Conservation (phyloP, 2,797 vertebrate species). For the Neopelma chrysocephalum region DNA sequence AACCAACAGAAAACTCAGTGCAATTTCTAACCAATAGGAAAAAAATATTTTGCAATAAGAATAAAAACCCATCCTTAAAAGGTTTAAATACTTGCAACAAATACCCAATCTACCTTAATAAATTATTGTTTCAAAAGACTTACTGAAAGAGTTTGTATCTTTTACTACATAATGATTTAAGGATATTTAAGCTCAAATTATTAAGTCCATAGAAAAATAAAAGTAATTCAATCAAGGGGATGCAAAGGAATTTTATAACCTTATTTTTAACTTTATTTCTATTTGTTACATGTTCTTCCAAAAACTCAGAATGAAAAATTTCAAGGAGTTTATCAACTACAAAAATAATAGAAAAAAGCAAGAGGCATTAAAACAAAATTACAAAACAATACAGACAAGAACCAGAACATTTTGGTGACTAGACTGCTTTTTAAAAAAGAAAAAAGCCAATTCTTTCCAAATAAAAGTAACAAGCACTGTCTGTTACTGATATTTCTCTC, state of each 20-base stretch:
- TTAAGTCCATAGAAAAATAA: background rate
- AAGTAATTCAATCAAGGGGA: background rate
- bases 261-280: background rate
- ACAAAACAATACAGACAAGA: background rate
- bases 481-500: background rate
- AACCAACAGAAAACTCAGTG: background rate
- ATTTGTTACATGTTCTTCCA: background rate
- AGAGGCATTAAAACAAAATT: background rate
- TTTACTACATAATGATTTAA: background rate
- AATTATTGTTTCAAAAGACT: background rate
- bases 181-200: background rate
- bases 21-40: background rate
- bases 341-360: background rate
- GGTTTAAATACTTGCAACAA: background rate
- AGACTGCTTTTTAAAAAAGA: background rate
- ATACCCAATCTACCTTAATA: background rate
- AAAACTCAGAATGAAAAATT: background rate
- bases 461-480: background rate
- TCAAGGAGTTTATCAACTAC: background rate
- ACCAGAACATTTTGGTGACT: background rate
- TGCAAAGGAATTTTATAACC: background rate
- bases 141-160: background rate
- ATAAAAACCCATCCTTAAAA: background rate
- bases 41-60: background rate
- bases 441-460: background rate